Conservation (phyloP, 2,888 invertebrate species). For the Cactoblastis cactorum region DNA sequence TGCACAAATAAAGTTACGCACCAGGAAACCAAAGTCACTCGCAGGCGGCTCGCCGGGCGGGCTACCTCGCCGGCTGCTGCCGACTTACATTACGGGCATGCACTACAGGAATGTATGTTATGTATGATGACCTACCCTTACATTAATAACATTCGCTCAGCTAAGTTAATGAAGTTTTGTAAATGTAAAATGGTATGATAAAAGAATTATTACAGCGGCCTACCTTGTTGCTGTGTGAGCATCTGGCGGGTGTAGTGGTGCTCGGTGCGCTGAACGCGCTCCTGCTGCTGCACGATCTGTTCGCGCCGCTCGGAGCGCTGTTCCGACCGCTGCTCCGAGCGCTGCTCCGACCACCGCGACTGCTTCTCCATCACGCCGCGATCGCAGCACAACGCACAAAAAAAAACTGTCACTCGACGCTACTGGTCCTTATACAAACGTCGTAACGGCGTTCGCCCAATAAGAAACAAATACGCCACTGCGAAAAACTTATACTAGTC, state of each 20-base stretch:
- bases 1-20: conserved; percentile 71
- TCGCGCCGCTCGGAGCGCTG: conserved; percentile 56
- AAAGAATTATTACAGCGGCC: conserved; percentile 42
- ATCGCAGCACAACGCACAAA: conserved; percentile 67
- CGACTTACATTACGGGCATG: conserved; percentile 19
- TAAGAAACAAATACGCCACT: conserved; percentile 67
- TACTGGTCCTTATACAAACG: conserved; percentile 60
- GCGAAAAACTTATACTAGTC: conserved; percentile 72
- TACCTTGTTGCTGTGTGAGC: conserved; percentile 87
- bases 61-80: conserved; percentile 25
- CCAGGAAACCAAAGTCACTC: conserved; percentile 61
- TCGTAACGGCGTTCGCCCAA: conserved; percentile 58
- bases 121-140: conserved; percentile 4
- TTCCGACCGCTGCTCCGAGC: conserved; percentile 74
- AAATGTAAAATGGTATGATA: conserved; percentile 24
- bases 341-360: conserved; percentile 75
- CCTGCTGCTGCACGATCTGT: conserved; percentile 77
- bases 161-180: conserved; percentile 12
- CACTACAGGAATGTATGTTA: conserved; percentile 3
- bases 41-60: conserved; percentile 45
- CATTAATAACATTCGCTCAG: conserved; percentile 19
- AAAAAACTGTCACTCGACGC: conserved; percentile 73
- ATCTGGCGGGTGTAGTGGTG: conserved; percentile 89
- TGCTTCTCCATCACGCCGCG: conserved; percentile 87
- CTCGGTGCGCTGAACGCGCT: conserved; percentile 80